Evolutionary conservation across 2,888 invertebrate genomes (phyloP).

Genomic region (Limulus polyphemus): DNA sequence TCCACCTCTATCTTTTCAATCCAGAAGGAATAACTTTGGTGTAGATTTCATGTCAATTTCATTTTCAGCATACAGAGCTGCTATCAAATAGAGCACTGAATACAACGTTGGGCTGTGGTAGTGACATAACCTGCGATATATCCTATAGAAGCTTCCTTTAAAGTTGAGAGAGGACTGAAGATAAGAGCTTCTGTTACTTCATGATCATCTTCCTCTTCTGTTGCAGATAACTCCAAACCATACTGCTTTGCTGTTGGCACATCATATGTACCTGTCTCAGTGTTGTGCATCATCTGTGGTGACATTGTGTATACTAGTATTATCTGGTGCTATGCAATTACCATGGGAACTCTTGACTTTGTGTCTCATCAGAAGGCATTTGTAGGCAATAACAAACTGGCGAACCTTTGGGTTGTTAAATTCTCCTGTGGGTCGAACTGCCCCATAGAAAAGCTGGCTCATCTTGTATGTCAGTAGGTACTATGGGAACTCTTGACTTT

Average conservation of each 20-base stretch:
- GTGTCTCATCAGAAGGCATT: conserved; percentile 4
- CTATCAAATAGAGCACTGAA: not conserved
- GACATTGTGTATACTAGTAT: not conserved
- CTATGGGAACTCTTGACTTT: not conserved
- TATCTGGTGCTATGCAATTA: conserved; percentile 4
- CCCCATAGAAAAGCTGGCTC: conserved; percentile 19
- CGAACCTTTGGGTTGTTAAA: conserved; percentile 19
- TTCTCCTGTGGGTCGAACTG: conserved; percentile 11
- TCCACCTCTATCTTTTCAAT: no score
- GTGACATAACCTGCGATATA: no score
- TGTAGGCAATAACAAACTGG: conserved; percentile 11
- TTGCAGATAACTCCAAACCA: no score
- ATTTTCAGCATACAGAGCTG: no score
- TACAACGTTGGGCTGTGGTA: not conserved
- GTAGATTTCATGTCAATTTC: no score
- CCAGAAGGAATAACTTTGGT: not conserved
- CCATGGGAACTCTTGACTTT: not conserved
- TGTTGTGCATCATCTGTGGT: no score
- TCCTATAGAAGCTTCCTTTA: no score
- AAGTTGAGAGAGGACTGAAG: no score
- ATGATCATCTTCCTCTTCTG: no score
- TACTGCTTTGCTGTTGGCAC: no score
- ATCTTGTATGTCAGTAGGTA: conserved; percentile 18
- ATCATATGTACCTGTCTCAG: no score
- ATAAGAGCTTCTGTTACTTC: no score